Base-by-base conservation (phyloP, 2,113 vertebrate genomes). In the Onychorhynchus coronatus region DNA sequence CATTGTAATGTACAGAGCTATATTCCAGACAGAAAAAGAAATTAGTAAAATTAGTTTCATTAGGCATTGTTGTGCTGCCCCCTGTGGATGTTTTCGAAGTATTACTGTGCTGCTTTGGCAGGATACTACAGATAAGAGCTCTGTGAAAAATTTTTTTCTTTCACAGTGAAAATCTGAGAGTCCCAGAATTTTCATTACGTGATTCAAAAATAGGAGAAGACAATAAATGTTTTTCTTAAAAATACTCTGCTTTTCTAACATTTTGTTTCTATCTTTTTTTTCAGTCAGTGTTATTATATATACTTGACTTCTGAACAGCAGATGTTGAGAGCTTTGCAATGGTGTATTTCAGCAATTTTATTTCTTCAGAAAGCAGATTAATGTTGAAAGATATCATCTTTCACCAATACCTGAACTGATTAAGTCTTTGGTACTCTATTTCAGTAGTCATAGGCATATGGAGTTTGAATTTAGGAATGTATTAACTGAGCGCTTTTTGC, bases 31-130 rank as follows among this genome's bases (percentile, higher is more conserved):
- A 65, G 30, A 92, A 66, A 41, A 92, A 88, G 72, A 75, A 28
- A 11, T 9, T 9, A 30, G 11, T 41, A 72, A 56, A 68, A 56
- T 4, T 0, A 22, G 5, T 72, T 23, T 89, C 6, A 2, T 68
- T 58, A 72, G 83, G 58, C 12, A 23, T 82, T 91, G 41, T 39
- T 89, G 49, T 97, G 58, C 92, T 96, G 92, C 96, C 95, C 91
- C 92, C 95, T 95, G 85, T 90, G n/a, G 96, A 80, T 91, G 8
- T 94, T 93, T 88, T 18, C 9, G 6, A 21, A 46, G 62, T 76
- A 94, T 61, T 92, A 44, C 85, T 90, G 85, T 88, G 17, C 44
- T n/a, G 2, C 73, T 70, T 93, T 24, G 10, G 3, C 76, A 58
- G 41, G 11, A 22, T 70, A 61, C 7, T 31, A 18, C 24, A 49